Conservation (phyloP, 2,888 invertebrate genomes). For the Clepsis dumicolana region DNA sequence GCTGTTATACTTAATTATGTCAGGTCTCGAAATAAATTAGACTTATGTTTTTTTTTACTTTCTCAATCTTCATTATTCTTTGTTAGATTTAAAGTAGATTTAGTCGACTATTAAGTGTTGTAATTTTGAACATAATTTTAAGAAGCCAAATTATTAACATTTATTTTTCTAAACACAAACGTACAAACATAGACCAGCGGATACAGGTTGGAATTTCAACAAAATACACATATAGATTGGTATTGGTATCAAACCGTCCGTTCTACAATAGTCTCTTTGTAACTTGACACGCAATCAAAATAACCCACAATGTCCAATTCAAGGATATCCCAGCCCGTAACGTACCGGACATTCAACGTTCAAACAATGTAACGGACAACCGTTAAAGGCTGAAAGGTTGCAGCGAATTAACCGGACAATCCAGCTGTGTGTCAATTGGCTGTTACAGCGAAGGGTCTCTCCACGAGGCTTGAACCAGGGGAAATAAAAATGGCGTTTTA, state of each 20-base stretch:
- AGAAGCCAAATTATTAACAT: no score
- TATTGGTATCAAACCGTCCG: no score
- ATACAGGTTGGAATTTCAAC: no score
- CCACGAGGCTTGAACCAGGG: background rate
- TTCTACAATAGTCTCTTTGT: no score
- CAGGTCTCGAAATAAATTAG: background rate
- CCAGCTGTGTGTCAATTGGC: conserved; percentile 9
- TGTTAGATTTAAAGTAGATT: background rate
- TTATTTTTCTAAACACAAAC: no score
- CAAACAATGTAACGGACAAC: background rate
- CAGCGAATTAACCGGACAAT: conserved; percentile 10
- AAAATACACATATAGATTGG: no score
- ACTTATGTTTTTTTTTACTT: background rate
- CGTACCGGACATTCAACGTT: background rate
- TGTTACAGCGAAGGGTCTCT: conserved; percentile 1
- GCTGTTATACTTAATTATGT: background rate
- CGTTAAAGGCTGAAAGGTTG: conserved; percentile 3
- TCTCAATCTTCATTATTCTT: background rate
- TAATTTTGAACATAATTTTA: no score
- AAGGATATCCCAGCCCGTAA: background rate
- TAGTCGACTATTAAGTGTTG: background rate
- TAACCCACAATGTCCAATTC: no score
- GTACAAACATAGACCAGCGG: no score
- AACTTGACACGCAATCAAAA: no score
- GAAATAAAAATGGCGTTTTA: background rate